Evolutionary conservation across 2,797 vertebrate species (phyloP).

Genomic region (Lindbergichthys nudifrons): DNA sequence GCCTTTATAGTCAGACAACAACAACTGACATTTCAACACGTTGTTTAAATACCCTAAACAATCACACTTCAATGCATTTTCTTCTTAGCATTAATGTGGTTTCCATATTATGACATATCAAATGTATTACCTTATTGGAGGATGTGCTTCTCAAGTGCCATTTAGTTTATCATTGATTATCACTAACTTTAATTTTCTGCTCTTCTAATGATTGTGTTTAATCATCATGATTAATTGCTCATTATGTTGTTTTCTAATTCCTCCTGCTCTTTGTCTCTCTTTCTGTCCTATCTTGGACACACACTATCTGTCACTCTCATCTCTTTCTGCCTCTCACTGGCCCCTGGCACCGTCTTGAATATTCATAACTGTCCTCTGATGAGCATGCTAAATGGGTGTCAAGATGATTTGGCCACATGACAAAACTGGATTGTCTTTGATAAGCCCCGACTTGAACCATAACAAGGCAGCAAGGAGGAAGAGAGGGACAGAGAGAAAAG

Average conservation of each 20-base stretch:
- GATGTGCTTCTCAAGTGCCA: no score
- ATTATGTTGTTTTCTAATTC: not conserved
- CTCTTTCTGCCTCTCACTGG: slow-evolving; percentile 61
- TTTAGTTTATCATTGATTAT: not conserved
- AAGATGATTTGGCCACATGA: slow-evolving; percentile 83
- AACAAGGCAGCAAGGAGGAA: slow-evolving; percentile 68
- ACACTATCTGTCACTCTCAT: slow-evolving; percentile 57
- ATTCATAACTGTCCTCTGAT: slow-evolving; percentile 83
- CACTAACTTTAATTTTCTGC: not conserved
- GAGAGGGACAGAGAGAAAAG: slow-evolving; percentile 57
- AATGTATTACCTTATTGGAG: no score
- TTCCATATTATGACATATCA: no score
- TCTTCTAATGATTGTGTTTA: not conserved
- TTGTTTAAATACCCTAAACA: no score
- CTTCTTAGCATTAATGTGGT: no score
- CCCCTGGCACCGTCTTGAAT: slow-evolving; percentile 77
- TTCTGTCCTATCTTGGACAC: slow-evolving; percentile 37
- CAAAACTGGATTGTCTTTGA: slow-evolving; percentile 80
- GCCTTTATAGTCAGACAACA: no score
- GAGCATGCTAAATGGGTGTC: slow-evolving; percentile 86
- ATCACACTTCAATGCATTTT: no score
- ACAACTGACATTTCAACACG: no score
- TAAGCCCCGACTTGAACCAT: slow-evolving; percentile 72
- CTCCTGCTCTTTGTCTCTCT: slow-evolving; percentile 17
- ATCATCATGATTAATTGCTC: not conserved